Percentiles rank a stretch among this genome's conserved stretches.
Evolutionary conservation across 2,797 vertebrate genomes (phyloP).

Genomic region (Sandelia bainsii): DNA sequence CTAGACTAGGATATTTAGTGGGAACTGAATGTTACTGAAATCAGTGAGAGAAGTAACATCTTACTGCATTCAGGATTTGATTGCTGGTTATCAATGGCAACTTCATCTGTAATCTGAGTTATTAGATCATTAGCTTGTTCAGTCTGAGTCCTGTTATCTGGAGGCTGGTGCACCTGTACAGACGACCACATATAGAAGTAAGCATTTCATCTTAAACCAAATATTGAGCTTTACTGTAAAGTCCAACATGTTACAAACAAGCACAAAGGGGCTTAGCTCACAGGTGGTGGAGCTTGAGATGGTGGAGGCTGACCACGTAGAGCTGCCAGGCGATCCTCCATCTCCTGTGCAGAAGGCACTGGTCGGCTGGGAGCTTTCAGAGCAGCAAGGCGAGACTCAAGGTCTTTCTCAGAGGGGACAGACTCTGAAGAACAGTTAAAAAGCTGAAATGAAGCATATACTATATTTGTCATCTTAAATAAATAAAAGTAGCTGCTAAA

Average conservation of each 20-base stretch:
- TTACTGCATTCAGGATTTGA: constrained; percentile 77
- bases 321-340: constrained; percentile 91
- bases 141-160: constrained; percentile 87
- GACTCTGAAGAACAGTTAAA: constrained; percentile 81
- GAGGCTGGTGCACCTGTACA: constrained; percentile 86
- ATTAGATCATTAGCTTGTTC: constrained; percentile 92
- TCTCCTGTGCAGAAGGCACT: constrained; percentile 87
- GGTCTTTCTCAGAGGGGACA: constrained; percentile 90
- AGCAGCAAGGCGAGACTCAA: constrained; percentile 92
- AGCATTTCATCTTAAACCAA: constrained; percentile 1
- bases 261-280: constrained; percentile 66
- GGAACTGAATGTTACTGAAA: constrained; percentile 1
- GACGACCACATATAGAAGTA: constrained; percentile 26
- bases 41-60: constrained; percentile 14
- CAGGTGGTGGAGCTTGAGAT: constrained; percentile 84
- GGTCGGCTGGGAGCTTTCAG: constrained; percentile 83
- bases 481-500: neutral
- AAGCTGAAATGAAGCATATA: neutral
- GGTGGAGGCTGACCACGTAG: constrained; percentile 86
- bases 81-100: constrained; percentile 88
- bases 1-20: neutral
- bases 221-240: neutral
- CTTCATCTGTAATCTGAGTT: constrained; percentile 91
- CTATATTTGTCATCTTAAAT: neutral
- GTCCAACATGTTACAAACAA: constrained; percentile 2